Evolutionary conservation across 2,888 invertebrate genomes (phyloP).

Genomic region (Onthophagus sagittarius): DNA sequence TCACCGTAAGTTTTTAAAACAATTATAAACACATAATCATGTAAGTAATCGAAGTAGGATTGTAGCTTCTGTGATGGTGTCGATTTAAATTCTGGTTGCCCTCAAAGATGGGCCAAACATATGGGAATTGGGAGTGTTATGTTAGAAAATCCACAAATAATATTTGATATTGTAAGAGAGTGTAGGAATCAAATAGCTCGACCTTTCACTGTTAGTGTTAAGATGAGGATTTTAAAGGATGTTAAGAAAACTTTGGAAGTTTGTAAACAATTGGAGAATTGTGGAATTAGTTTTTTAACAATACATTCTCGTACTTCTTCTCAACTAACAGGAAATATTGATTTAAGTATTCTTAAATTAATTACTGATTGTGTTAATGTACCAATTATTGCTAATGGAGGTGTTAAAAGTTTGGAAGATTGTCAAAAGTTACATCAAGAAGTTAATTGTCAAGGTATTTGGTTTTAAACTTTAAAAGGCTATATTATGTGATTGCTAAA

Average conservation of each 20-base stretch:
- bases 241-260: slow-evolving; percentile 69
- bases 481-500: not conserved
- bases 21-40: not conserved
- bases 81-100: slow-evolving; percentile 97
- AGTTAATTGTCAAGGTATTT: slow-evolving; percentile 69
- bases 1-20: slow-evolving; percentile 58
- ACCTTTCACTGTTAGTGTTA: slow-evolving; percentile 85
- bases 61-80: slow-evolving; percentile 80
- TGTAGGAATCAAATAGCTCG: slow-evolving; percentile 67
- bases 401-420: slow-evolving; percentile 70
- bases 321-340: slow-evolving; percentile 71
- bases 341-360: slow-evolving; percentile 65
- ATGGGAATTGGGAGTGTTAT: slow-evolving; percentile 87
- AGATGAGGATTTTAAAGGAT: slow-evolving; percentile 79
- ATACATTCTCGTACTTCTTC: slow-evolving; percentile 88
- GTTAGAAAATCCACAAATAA: slow-evolving; percentile 75
- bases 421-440: slow-evolving; percentile 61
- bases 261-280: slow-evolving; percentile 74
- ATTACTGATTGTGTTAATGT: slow-evolving; percentile 69
- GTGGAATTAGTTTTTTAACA: slow-evolving; percentile 84
- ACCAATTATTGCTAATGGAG: slow-evolving; percentile 92
- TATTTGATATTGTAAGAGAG: slow-evolving; percentile 75
- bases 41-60: slow-evolving; percentile 9
- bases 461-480: not conserved
- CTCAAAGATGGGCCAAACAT: slow-evolving; percentile 91